Conservation (phyloP, 2,113 vertebrate species). For the Megaceryle maxima region DNA sequence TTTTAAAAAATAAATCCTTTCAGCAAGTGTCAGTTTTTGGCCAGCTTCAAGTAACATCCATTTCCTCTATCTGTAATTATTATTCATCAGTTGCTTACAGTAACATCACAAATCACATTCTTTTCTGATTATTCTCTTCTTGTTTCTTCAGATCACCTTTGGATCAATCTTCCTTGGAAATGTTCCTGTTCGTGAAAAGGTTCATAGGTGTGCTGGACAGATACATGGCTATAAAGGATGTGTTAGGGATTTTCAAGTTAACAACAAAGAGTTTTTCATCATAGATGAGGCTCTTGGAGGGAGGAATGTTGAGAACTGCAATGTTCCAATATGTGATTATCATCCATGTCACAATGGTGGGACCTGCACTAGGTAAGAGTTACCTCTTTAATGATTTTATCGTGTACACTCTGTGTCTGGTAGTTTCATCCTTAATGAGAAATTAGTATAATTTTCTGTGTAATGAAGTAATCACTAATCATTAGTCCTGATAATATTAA, state of each 20-base stretch:
- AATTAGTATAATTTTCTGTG: neutral
- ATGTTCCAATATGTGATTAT: conserved; percentile 75
- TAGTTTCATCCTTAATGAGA: neutral
- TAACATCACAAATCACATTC: neutral
- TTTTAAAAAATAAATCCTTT: fast-evolving
- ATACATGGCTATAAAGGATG: conserved; percentile 79
- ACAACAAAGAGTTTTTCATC: conserved; percentile 79
- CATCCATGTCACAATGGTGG: conserved; percentile 83
- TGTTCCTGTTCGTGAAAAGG: conserved; percentile 72
- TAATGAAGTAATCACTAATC: neutral
- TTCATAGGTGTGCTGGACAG: conserved; percentile 47
- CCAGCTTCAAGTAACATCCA: neutral
- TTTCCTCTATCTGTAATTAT: neutral
- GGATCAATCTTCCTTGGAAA: conserved; percentile 83
- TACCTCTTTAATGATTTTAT: neutral
- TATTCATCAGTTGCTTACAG: neutral
- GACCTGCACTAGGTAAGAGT: conserved; percentile 81
- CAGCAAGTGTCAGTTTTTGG: neutral
- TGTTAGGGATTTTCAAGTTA: conserved; percentile 82
- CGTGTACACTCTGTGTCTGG: neutral
- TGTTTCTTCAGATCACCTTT: conserved; percentile 73
- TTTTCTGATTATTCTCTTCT: neutral
- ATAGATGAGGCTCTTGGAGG: conserved; percentile 76
- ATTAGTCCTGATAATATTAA: neutral
- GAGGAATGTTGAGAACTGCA: conserved; percentile 83